Evolutionary conservation across 2,888 invertebrate species (phyloP), one percentile per base, ranked within the genome.

Genomic region (Chymomyza amoena): DNA sequence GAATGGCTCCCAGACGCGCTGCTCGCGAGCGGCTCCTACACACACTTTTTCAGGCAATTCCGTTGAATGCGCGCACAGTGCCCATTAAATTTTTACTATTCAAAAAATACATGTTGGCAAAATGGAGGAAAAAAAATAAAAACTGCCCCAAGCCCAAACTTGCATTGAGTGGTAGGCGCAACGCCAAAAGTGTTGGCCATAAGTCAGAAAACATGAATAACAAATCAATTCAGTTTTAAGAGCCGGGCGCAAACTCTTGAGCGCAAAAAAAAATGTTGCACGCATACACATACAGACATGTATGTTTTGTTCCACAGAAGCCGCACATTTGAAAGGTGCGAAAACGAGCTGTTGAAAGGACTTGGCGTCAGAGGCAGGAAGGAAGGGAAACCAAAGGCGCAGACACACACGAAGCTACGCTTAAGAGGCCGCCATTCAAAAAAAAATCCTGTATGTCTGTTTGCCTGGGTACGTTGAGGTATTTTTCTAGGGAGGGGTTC

Each of bases 191-290:
- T 86, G 88, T 84, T 88, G 86, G 80, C 89, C 82, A 88, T 88
- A 88, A 89, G 89, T 88, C 89, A 88, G 88, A 82, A 85, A 84
- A 87, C 88, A 88, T 88, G 88, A 89, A 89, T 88, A 88, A 89
- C 89, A 89, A 88, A 88, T 89, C 88, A 89, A 88, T 88, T 89
- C 57, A 57, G 57, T 57, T 57, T 57, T 25, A 57, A 13, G 15
- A 13, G 62, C 15, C 62, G 2, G 9, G 9, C 0, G 57, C 61
- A 20, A 45, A 20, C 16, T 54, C 51, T 64, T 25, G 13, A 36
- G 56, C 16, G 4, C 32, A 32, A 52, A 25, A 54, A 9, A 62
- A 51, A 50, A 6, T 50, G 16, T 13, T 60, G 54, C 20, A 54
- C 16, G 28, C n/a, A 56, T 6, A 57, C 25, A 57, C 15, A 57